Base-by-base conservation (phyloP, 2,888 invertebrate species). In the Epistrophe eligans region DNA sequence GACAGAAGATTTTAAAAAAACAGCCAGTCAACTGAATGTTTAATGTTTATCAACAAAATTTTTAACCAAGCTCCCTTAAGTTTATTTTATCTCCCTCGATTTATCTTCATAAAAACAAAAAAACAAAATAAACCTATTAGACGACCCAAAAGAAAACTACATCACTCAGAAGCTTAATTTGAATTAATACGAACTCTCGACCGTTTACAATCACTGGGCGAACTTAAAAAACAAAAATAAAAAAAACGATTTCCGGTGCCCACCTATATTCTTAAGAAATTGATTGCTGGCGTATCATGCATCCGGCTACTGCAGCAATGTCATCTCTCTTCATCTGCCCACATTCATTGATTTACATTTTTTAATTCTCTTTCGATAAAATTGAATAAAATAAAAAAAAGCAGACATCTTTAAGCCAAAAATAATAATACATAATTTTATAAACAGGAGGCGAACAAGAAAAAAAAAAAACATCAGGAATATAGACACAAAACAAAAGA, bases 331-430 rank as follows among this genome's bases (percentile, higher is more conserved):
- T 24, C n/a, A 13, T 35, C 77, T 52, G 57, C 85, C 85, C 85
- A 85, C 85, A 82, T 85, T 73, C 74, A 82, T 82, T 85, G 85
- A 85, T 85, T 82, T 71, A 85, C 80, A 85, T 52, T 77, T 77
- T 60, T 4, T 24, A 43, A 13, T 45, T 76, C 19, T 66, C 38
- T 24, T 66, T 52, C 43, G 28, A 55, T 66, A 35, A 57, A 32
- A 57, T 45, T 28, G 55, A 43, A 40, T 28, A 13, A 40, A 35
- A 55, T 28, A 71, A 60, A 15, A 24, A 24, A 32, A 45, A 40
- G 17, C 55, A 52, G n/a, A 77, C 32, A 62, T 77, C 55, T 62
- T 55, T 80, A 43, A 32, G 58, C 84, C 84, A 84, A 79, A 79
- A 79, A 83, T 60, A 66, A 50, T 62, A 52, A 48, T n/a, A n/a